A percentile compares a stretch with the other conserved stretches of the same genome.
These are phyloP conservation scores for Anarsia innoxiella DNA, from an alignment of 2,888 invertebrate species.

Conservation along the genomic window DNA sequence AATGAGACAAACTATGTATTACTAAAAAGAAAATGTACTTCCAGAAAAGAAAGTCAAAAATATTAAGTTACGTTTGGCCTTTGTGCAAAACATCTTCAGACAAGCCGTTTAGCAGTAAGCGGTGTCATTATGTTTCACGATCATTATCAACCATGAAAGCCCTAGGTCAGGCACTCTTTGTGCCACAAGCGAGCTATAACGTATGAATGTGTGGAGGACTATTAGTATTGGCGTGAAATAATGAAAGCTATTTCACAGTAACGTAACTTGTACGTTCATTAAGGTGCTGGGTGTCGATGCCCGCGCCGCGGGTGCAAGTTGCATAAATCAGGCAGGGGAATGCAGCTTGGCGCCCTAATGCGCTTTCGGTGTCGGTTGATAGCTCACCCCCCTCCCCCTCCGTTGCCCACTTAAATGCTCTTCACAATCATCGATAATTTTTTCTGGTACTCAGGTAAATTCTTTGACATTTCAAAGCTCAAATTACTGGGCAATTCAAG, in stretches of 20 bases:
- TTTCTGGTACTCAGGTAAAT: slow-evolving; percentile 11
- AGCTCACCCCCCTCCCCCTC: slow-evolving; percentile 38
- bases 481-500: slow-evolving; percentile 1
- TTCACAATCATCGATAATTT: slow-evolving; percentile 23
- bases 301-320: slow-evolving; percentile 55
- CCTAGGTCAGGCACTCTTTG: too few species aligned
- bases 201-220: slow-evolving; percentile 38
- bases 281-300: slow-evolving; percentile 55
- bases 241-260: slow-evolving; percentile 61
- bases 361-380: slow-evolving; percentile 69
- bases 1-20: too few species aligned
- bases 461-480: slow-evolving; percentile 9
- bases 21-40: too few species aligned
- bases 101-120: too few species aligned
- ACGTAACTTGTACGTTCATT: slow-evolving; percentile 68
- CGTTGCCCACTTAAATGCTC: slow-evolving; percentile 27
- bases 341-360: slow-evolving; percentile 65
- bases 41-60: too few species aligned
- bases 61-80: too few species aligned
- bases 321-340: slow-evolving; percentile 70
- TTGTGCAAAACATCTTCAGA: too few species aligned
- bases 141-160: too few species aligned
- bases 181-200: too few species aligned
- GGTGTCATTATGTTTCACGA: too few species aligned
- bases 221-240: slow-evolving; percentile 64